phyloP scores from a whole-genome alignment of 2,888 invertebrate species.

The Lochmaea capreae region DNA sequence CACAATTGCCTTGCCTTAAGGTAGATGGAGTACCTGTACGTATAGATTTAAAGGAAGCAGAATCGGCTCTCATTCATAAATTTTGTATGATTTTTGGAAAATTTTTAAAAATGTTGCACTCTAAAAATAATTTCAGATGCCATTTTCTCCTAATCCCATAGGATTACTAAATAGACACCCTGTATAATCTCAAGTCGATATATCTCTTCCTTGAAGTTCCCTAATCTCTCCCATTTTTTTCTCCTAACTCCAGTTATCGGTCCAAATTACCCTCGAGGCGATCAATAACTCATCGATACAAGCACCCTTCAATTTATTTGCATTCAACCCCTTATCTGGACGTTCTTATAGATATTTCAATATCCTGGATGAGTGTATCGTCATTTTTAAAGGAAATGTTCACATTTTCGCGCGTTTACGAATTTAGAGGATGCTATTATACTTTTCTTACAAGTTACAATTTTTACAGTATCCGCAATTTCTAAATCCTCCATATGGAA shows the following conservation, averaged over 20 bases:
- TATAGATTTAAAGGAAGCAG: neutral
- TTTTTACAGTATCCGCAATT: too few species aligned
- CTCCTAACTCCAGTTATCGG: too few species aligned
- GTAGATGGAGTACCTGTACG: conserved; percentile 5
- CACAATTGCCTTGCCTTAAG: conserved; percentile 6
- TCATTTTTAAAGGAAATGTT: conserved; percentile 24
- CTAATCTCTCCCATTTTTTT: neutral
- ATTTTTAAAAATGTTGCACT: too few species aligned
- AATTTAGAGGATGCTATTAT: too few species aligned
- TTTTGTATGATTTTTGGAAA: neutral
- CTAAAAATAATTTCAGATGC: too few species aligned
- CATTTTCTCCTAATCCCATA: too few species aligned
- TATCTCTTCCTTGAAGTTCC: neutral
- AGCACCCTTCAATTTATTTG: conserved; percentile 8
- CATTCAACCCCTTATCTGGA: conserved; percentile 57
- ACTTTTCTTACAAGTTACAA: too few species aligned
- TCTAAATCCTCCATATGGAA: too few species aligned
- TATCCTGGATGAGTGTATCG: conserved; percentile 58
- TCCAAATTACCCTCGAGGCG: conserved; percentile 15
- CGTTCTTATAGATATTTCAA: conserved; percentile 63
- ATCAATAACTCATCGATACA: conserved; percentile 33
- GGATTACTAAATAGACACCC: too few species aligned
- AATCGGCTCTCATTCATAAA: neutral
- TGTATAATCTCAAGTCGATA: neutral
- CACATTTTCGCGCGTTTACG: neutral